Evolutionary conservation across 1,140 invertebrate species (phyloP).

Genomic region (Chlorops oryzae): DNA sequence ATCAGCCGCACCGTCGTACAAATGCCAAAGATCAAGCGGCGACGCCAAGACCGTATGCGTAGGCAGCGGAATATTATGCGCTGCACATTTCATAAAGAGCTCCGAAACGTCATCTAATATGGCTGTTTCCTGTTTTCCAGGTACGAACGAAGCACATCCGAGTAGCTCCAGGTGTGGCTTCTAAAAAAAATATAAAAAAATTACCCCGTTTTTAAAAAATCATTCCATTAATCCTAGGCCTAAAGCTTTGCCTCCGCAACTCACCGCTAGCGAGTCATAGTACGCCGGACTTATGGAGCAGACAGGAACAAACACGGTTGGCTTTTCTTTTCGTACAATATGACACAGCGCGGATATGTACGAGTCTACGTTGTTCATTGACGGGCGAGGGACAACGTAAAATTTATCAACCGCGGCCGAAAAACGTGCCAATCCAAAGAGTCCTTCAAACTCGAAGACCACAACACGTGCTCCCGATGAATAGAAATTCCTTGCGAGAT

Average conservation of each 20-base stretch:
- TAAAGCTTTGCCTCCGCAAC: too few relatives aligned
- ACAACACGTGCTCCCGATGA: constrained; percentile 69
- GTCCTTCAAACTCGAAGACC: constrained; percentile 69
- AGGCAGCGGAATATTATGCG: constrained; percentile 58
- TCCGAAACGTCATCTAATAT: constrained; percentile 67
- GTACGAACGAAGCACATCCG: constrained; percentile 71
- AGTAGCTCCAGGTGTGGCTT: constrained; percentile 70
- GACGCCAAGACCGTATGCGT: constrained; percentile 58
- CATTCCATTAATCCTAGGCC: too few relatives aligned
- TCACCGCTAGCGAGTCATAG: constrained; percentile 69
- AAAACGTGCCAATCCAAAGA: constrained; percentile 66
- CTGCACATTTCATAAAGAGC: constrained; percentile 59
- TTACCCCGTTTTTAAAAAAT: too few relatives aligned
- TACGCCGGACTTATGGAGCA: constrained; percentile 67
- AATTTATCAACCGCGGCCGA: constrained; percentile 70
- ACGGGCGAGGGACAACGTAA: constrained; percentile 66
- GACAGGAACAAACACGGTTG: constrained; percentile 68
- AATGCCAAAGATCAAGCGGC: constrained; percentile 57
- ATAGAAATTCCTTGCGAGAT: constrained; percentile 72
- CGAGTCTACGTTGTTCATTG: constrained; percentile 57
- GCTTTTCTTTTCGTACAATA: constrained; percentile 67
- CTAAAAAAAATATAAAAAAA: too few relatives aligned
- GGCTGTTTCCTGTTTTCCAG: constrained; percentile 63
- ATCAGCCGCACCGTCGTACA: constrained; percentile 69
- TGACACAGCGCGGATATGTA: constrained; percentile 67